phyloP scores from a whole-genome alignment of 2,888 invertebrate genomes.

The Bhutanitis thaidina region DNA sequence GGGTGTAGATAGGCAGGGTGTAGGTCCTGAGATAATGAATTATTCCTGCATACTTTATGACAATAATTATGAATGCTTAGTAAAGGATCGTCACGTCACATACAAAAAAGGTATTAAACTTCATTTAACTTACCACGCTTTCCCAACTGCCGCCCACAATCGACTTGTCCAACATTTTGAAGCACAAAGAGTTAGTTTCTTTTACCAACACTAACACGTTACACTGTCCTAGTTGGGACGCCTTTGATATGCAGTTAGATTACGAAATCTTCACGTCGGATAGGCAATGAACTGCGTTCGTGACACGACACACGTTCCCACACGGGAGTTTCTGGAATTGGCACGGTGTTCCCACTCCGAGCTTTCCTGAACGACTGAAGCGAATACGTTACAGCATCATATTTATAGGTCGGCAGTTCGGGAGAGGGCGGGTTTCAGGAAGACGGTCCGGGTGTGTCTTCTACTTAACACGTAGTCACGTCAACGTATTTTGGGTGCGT shows the following conservation, averaged over 20 bases:
- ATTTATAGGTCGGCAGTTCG: constrained; percentile 61
- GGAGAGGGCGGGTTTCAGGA: constrained; percentile 67
- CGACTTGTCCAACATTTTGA: constrained; percentile 69
- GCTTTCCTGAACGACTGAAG: constrained; percentile 73
- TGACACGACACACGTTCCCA: constrained; percentile 60
- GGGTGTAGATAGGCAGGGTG: too few relatives aligned
- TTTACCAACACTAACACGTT: constrained; percentile 34
- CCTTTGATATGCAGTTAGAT: constrained; percentile 34
- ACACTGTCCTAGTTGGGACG: constrained; percentile 11
- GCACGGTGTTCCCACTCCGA: constrained; percentile 58
- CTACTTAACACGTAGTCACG: constrained; percentile 66
- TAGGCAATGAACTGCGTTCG: constrained; percentile 31
- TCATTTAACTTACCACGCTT: constrained; percentile 63
- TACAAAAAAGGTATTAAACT: neutral
- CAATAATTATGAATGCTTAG: too few relatives aligned
- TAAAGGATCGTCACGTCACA: too few relatives aligned
- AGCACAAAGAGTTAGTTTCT: constrained; percentile 31
- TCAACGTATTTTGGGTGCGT: constrained; percentile 50
- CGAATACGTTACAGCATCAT: constrained; percentile 55
- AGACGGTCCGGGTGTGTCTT: constrained; percentile 51
- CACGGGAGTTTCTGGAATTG: constrained; percentile 51
- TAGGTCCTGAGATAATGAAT: too few relatives aligned
- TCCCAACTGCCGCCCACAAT: constrained; percentile 73
- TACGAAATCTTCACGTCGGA: constrained; percentile 36
- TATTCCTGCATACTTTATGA: too few relatives aligned